Conservation (phyloP, 2,888 invertebrate species). For the Nemoura dubitans region DNA sequence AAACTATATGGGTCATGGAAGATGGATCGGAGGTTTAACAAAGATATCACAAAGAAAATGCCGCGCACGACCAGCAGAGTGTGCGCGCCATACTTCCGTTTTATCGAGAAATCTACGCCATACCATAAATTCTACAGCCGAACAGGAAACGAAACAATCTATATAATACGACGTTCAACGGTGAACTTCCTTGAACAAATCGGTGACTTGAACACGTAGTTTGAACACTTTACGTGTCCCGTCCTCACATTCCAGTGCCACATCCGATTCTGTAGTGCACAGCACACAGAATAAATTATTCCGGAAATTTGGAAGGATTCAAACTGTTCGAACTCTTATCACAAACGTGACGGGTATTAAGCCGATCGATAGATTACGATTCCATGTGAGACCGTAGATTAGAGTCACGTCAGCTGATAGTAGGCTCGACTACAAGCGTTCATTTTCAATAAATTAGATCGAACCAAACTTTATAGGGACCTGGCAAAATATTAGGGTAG, state of each 20-base stretch:
- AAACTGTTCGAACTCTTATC: not conserved
- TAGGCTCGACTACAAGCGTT: not conserved
- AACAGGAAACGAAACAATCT: constrained; percentile 4
- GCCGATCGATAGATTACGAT: not conserved
- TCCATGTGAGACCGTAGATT: not conserved
- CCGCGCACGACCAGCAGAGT: not conserved
- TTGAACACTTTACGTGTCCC: not conserved
- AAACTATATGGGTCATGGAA: not conserved
- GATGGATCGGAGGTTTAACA: not conserved
- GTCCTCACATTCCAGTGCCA: not conserved
- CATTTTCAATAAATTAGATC: not conserved
- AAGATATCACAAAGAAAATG: not conserved
- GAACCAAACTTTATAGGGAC: no score
- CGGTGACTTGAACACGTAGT: not conserved
- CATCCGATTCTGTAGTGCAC: not conserved
- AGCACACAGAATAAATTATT: not conserved
- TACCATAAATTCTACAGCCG: not conserved
- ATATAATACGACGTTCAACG: not conserved
- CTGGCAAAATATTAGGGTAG: no score
- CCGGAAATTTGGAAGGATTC: not conserved
- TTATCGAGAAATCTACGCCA: not conserved
- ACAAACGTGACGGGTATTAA: not conserved
- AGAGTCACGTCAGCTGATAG: not conserved
- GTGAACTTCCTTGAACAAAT: not conserved
- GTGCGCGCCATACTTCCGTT: not conserved